Base-by-base conservation (phyloP, 2,888 invertebrate genomes). In the Temnothorax unifasciatus region DNA sequence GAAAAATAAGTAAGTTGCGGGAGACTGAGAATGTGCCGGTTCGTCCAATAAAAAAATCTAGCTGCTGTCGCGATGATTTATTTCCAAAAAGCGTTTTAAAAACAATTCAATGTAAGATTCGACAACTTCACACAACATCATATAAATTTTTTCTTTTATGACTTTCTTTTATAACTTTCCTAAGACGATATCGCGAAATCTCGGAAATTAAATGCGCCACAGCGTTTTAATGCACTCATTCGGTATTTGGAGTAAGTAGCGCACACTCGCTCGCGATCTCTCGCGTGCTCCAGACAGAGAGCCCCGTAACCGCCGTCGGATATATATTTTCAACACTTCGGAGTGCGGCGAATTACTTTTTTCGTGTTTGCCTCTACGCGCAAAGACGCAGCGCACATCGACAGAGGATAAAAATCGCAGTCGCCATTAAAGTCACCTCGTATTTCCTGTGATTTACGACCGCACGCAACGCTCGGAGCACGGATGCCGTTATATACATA, bases 381-480 rank as follows among this genome's bases (percentile, higher is more conserved):
- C 57, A 34, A 34, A 63, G 71, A 61, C 41, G 75, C 76, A 18
- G 82, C n/a, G 68, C 85, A 25, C 85, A 66, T 75, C 84, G 84
- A 50, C 79, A 57, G 71, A 79, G 85, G 83, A 90, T 90, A 90
- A 90, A 90, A 90, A 90, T 90, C 86, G 64, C 87, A 54, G 63
- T 82, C 41, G 73, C 89, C 89, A 89, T 90, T 90, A 90, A 90
- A 90, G 89, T 89, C 88, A 82, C 85, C 90, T 88, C 90, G 86
- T 90, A 90, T 89, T 90, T 85, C 82, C 87, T 76, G 84, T 90
- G 90, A 90, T 90, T 90, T 90, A 90, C 85, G 88, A 82, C 83
- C 47, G 83, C 85, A 71, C 79, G 73, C 59, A 81, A 85, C 69
- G 82, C 86, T 82, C 75, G 84, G 82, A 85, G 84, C 90, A 85